These are phyloP conservation scores for Pentalonia nigronervosa DNA, from an alignment of 1,140 invertebrate genomes.

Conservation along the genomic window DNA sequence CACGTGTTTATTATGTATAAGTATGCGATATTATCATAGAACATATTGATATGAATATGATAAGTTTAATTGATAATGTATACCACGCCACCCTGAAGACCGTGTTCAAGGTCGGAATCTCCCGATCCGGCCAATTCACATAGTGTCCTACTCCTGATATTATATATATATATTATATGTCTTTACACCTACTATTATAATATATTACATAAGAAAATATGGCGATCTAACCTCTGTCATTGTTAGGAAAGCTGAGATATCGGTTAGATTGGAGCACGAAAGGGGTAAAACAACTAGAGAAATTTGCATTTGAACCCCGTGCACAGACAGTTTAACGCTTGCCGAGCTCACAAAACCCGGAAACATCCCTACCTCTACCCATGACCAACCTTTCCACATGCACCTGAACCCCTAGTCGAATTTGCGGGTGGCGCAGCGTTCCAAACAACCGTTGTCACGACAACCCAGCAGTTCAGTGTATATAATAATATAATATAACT, in stretches of 20 bases:
- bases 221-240: neutral
- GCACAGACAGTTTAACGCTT: slow-evolving; percentile 3
- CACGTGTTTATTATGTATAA: neutral
- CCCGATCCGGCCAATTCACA: too few relatives aligned
- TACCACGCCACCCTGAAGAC: too few relatives aligned
- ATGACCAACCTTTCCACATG: neutral
- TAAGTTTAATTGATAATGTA: too few relatives aligned
- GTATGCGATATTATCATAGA: neutral
- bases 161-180: neutral
- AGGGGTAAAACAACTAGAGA: neutral
- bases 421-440: neutral
- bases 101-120: too few relatives aligned
- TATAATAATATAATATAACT: slow-evolving; percentile 19
- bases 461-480: slow-evolving; percentile 2
- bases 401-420: neutral
- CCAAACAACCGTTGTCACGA: slow-evolving; percentile 31
- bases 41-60: too few relatives aligned
- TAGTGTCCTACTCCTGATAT: too few relatives aligned
- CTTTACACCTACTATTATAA: neutral
- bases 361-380: neutral
- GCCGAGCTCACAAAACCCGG: neutral
- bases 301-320: slow-evolving; percentile 40
- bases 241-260: neutral
- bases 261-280: neutral
- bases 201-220: neutral